phyloP scores from a whole-genome alignment of 2,113 vertebrate genomes.

The Pedetes capensis region DNA sequence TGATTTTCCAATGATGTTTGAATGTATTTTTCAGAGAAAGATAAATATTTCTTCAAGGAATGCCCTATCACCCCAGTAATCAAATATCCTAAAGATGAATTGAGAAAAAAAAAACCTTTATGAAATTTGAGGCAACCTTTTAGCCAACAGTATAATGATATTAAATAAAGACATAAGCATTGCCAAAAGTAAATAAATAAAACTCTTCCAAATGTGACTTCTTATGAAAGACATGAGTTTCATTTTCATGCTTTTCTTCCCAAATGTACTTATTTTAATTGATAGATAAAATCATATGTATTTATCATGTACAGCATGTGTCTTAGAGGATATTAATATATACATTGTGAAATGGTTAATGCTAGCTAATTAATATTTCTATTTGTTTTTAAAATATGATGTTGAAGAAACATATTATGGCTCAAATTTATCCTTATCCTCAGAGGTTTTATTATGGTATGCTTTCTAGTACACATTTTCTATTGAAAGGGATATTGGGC shows the following conservation, averaged over 20 bases:
- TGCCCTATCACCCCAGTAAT: constrained; percentile 48
- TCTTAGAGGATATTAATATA: neutral
- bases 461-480: constrained; percentile 48
- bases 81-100: constrained; percentile 47
- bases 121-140: constrained; percentile 59
- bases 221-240: neutral
- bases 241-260: constrained; percentile 1
- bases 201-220: constrained; percentile 9
- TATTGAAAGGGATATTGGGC: neutral
- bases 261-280: neutral
- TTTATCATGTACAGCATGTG: neutral
- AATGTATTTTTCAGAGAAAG: constrained; percentile 58
- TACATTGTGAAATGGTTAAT: neutral
- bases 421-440: neutral
- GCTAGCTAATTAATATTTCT: neutral
- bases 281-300: neutral
- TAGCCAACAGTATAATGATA: constrained; percentile 35
- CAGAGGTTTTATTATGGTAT: neutral
- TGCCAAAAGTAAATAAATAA: constrained; percentile 32
- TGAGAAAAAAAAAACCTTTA: constrained; percentile 21
- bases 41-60: constrained; percentile 44
- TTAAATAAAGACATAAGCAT: constrained; percentile 27
- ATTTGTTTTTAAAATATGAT: constrained; percentile 26
- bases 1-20: constrained; percentile 71
- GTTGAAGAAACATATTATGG: constrained; percentile 36